Percentiles rank a stretch among this genome's conserved stretches.
phyloP scores from a whole-genome alignment of 2,113 vertebrate genomes.

The Spizaetus ornatus region DNA sequence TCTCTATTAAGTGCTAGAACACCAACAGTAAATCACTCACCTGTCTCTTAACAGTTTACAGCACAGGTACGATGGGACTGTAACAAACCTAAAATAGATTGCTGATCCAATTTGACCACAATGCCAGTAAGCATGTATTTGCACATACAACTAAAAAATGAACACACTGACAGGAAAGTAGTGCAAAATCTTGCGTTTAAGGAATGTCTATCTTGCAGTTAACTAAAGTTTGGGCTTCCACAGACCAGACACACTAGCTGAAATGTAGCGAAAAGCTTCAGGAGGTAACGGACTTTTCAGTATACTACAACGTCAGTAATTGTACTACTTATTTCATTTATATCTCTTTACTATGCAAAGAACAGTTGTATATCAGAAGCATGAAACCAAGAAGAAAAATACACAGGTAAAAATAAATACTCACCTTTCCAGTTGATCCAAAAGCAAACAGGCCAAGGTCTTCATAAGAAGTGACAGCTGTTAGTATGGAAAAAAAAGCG shows the following conservation, averaged over 20 bases:
- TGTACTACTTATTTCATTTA: background rate
- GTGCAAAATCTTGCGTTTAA: background rate
- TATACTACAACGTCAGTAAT: background rate
- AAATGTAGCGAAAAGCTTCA: background rate
- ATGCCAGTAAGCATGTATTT: background rate
- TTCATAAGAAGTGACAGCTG: slow-evolving; percentile 92
- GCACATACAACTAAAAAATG: background rate
- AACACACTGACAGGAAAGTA: background rate
- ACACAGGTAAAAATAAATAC: background rate
- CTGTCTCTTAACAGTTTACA: background rate
- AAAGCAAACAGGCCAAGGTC: slow-evolving; percentile 88
- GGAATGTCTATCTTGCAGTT: background rate
- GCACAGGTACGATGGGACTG: background rate
- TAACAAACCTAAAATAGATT: background rate
- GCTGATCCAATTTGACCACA: background rate
- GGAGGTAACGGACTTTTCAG: background rate
- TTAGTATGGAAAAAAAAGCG: background rate
- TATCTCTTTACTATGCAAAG: background rate
- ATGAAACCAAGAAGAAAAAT: background rate
- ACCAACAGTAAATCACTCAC: background rate
- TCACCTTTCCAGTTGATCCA: slow-evolving; percentile 85
- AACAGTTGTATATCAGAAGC: background rate
- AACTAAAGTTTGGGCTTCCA: background rate
- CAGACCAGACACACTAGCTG: background rate
- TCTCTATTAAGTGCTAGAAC: background rate